Conservation (phyloP, 2,113 vertebrate species). For the Seriola quinqueradiata region DNA sequence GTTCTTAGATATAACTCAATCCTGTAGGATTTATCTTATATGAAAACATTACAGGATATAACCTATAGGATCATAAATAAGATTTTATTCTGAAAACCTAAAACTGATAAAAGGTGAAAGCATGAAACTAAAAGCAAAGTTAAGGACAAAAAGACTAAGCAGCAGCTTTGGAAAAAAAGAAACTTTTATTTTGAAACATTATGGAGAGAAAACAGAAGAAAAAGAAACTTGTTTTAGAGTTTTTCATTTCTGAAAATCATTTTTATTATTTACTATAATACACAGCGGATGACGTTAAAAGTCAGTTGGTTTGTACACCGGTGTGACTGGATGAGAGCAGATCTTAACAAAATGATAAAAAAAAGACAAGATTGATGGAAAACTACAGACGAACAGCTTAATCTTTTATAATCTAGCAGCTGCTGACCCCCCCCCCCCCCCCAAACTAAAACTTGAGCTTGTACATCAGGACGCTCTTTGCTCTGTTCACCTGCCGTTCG, state of each 20-base stretch:
- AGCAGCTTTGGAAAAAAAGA: constrained; percentile 67
- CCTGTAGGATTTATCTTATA: too few relatives aligned
- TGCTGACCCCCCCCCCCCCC: constrained; percentile 55
- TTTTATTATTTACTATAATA: constrained; percentile 97
- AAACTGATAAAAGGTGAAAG: too few relatives aligned
- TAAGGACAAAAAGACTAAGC: neutral
- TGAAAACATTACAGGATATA: too few relatives aligned
- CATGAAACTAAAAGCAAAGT: too few relatives aligned
- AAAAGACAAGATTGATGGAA: constrained; percentile 56
- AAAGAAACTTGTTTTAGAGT: constrained; percentile 57
- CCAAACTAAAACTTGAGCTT: neutral
- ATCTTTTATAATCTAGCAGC: constrained; percentile 83
- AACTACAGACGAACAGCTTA: constrained; percentile 84
- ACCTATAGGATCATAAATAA: too few relatives aligned
- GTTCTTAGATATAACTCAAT: too few relatives aligned
- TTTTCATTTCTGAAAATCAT: constrained; percentile 91
- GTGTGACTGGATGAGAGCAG: constrained; percentile 74
- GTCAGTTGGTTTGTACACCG: constrained; percentile 85
- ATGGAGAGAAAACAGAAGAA: constrained; percentile 59
- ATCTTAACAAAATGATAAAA: constrained; percentile 73
- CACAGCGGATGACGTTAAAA: constrained; percentile 90
- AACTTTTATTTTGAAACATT: constrained; percentile 71
- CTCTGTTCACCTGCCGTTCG: neutral
- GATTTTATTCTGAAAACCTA: too few relatives aligned
- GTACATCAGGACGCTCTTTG: neutral